Evolutionary conservation across 1,140 invertebrate genomes (phyloP).

Genomic region (Pomacea maculata): DNA sequence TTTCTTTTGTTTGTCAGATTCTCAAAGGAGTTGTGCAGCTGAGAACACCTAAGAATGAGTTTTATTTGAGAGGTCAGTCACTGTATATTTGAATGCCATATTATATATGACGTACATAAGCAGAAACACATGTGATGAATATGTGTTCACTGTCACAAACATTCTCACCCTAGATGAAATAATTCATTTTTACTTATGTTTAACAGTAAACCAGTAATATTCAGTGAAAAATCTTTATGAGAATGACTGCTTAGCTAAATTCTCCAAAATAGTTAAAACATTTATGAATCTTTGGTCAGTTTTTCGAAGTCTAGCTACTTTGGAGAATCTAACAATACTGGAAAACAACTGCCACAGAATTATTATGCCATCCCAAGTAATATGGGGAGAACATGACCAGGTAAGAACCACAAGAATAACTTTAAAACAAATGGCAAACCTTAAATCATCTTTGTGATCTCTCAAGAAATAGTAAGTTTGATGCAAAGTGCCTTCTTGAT

Average conservation of each 20-base stretch:
- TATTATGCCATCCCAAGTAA: conserved; percentile 44
- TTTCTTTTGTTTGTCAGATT: conserved; percentile 25
- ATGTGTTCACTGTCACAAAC: background rate
- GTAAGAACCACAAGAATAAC: conserved; percentile 16
- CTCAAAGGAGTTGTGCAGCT: conserved; percentile 35
- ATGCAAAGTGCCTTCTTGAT: too few species aligned
- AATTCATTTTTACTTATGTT: too few species aligned
- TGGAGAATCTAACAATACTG: conserved; percentile 33
- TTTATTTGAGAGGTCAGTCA: conserved; percentile 34
- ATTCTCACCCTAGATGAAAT: background rate
- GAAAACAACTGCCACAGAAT: conserved; percentile 38
- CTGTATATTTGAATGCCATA: background rate
- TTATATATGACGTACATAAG: too few species aligned
- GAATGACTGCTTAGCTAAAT: background rate
- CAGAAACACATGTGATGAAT: background rate
- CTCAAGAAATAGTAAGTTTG: too few species aligned
- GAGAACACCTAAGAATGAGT: conserved; percentile 31
- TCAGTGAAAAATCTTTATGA: background rate
- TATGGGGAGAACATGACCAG: conserved; percentile 52
- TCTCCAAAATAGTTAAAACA: background rate
- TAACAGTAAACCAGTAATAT: too few species aligned
- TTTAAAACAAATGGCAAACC: too few species aligned
- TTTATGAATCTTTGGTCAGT: conserved; percentile 34
- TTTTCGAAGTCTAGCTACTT: conserved; percentile 35
- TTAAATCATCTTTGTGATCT: too few species aligned